Evolutionary conservation across 2,888 invertebrate species (phyloP).

Genomic region (Agrochola lychnidis): DNA sequence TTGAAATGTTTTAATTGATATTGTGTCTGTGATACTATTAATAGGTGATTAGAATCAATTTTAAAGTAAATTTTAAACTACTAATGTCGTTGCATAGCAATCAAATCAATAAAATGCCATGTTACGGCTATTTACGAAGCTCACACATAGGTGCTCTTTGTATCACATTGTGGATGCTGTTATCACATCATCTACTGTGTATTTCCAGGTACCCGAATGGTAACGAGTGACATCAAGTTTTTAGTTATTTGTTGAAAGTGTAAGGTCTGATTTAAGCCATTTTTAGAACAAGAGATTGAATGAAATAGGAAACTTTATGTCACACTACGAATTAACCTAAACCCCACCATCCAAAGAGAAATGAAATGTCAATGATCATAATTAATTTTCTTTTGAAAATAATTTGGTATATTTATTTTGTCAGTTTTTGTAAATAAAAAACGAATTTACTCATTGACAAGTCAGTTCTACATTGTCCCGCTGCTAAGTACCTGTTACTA

Average conservation of each 20-base stretch:
- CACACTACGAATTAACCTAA: slow-evolving; percentile 74
- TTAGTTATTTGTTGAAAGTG: neutral
- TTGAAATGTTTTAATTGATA: slow-evolving; percentile 49
- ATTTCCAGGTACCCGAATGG: slow-evolving; percentile 87
- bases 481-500: slow-evolving; percentile 81
- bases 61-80: slow-evolving; percentile 41
- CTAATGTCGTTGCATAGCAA: slow-evolving; percentile 68
- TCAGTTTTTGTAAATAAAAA: neutral
- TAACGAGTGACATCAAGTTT: slow-evolving; percentile 81
- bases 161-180: slow-evolving; percentile 80
- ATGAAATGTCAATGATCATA: slow-evolving; percentile 73
- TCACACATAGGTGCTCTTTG: slow-evolving; percentile 75
- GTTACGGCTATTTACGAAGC: slow-evolving; percentile 76
- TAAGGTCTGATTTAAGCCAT: neutral
- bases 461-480: slow-evolving; percentile 67
- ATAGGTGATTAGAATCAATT: slow-evolving; percentile 53
- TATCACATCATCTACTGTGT: slow-evolving; percentile 86
- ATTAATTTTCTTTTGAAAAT: slow-evolving; percentile 8
- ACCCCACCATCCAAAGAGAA: slow-evolving; percentile 76
- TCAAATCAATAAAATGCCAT: slow-evolving; percentile 69
- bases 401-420: neutral
- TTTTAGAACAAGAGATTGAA: slow-evolving; percentile 20
- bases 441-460: slow-evolving; percentile 68
- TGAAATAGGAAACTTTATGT: slow-evolving; percentile 74
- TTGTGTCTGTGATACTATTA: slow-evolving; percentile 54